Conservation (phyloP, 2,888 invertebrate genomes). For the Chironomus riparius region DNA sequence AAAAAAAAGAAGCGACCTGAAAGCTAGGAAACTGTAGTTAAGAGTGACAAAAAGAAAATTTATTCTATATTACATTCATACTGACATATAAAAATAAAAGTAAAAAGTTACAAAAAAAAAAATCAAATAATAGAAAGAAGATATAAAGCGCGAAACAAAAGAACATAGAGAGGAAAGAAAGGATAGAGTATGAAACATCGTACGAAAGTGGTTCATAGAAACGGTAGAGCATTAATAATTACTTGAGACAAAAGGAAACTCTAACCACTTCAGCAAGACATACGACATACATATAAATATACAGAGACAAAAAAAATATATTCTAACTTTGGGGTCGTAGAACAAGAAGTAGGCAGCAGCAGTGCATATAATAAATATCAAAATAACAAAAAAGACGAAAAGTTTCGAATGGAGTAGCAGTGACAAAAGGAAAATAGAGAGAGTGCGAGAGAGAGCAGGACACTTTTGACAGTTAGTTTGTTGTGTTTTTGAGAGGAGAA, state of each 20-base stretch:
- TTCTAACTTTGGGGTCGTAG: too few relatives aligned
- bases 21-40: neutral
- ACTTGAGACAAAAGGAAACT: neutral
- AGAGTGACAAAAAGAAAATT: neutral
- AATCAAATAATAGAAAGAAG: too few relatives aligned
- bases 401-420: constrained; percentile 21
- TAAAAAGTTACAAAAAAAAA: too few relatives aligned
- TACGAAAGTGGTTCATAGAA: neutral
- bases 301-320: too few relatives aligned
- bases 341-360: too few relatives aligned
- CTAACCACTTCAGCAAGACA: too few relatives aligned
- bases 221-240: neutral
- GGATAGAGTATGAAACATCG: neutral
- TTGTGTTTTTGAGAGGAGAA: neutral
- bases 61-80: neutral
- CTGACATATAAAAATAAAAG: too few relatives aligned
- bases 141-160: too few relatives aligned
- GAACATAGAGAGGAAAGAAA: too few relatives aligned
- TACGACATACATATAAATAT: too few relatives aligned
- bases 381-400: neutral
- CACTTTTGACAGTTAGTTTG: neutral
- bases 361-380: neutral
- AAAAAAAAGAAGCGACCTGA: neutral
- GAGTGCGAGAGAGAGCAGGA: neutral
- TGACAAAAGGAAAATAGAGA: neutral